phyloP scores from a whole-genome alignment of 2,797 vertebrate species.

The Coranthus polyacanthus region DNA sequence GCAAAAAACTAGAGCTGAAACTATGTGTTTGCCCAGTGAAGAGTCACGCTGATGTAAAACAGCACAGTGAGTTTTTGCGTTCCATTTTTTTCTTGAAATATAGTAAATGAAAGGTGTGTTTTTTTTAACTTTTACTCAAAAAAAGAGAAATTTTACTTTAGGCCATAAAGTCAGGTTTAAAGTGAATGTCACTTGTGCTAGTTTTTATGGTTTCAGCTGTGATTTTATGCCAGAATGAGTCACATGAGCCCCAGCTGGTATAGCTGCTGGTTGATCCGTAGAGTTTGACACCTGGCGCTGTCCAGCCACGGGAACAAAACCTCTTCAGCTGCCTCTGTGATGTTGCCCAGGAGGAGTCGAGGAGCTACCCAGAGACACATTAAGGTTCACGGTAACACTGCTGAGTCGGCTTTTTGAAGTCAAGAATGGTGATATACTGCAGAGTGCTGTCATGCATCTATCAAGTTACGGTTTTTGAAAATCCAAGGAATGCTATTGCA shows the following conservation, averaged over 20 bases:
- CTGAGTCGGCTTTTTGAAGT: conserved; percentile 63
- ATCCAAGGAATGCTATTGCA: conserved; percentile 44
- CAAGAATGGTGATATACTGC: conserved; percentile 51
- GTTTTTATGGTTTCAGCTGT: conserved; percentile 71
- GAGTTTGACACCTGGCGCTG: conserved; percentile 67
- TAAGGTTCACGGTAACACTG: conserved; percentile 34
- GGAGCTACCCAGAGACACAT: conserved; percentile 44
- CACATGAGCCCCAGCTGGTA: conserved; percentile 66
- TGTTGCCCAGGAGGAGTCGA: conserved; percentile 53
- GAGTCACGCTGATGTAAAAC: conserved; percentile 29
- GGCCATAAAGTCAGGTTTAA: conserved; percentile 33
- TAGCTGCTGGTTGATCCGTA: conserved; percentile 41
- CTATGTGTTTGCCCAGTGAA: no score
- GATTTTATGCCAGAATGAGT: conserved; percentile 40
- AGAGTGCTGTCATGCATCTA: conserved; percentile 23
- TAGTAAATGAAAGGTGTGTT: not conserved
- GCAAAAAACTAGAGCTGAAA: conserved; percentile 9
- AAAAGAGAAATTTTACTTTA: conserved; percentile 25
- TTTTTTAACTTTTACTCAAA: not conserved
- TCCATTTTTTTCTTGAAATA: conserved; percentile 8
- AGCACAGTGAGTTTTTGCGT: conserved; percentile 14
- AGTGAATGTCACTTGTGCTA: conserved; percentile 41
- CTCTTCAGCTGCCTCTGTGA: conserved; percentile 69
- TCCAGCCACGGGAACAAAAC: conserved; percentile 61
- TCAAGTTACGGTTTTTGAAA: conserved; percentile 34